phyloP scores from a whole-genome alignment of 2,113 vertebrate species.

The Agelaius phoeniceus region DNA sequence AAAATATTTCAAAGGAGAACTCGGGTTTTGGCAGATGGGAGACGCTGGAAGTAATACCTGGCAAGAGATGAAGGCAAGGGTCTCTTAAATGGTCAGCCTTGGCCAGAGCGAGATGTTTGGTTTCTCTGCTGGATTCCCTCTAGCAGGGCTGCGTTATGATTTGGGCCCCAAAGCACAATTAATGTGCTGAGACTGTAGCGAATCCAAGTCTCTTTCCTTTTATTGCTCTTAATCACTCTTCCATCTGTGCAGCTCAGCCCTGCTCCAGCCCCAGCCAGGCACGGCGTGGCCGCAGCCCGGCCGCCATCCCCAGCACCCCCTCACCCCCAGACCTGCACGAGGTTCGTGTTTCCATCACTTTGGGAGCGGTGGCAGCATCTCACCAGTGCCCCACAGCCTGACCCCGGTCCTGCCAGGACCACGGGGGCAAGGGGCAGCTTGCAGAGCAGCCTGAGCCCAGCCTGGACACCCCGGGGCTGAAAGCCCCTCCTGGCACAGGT shows the following conservation, averaged over 20 bases:
- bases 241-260: constrained; percentile 52
- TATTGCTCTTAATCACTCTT: constrained; percentile 71
- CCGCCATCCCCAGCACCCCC: not conserved
- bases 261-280: constrained; percentile 3
- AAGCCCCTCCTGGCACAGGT: not conserved
- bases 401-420: rapidly evolving
- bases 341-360: not conserved
- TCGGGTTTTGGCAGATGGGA: constrained; percentile 30
- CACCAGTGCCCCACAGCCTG: not conserved
- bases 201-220: constrained; percentile 68
- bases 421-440: not conserved
- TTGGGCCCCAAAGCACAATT: constrained; percentile 65
- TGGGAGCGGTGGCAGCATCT: not conserved
- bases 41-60: constrained; percentile 47
- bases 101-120: constrained; percentile 39
- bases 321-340: rapidly evolving
- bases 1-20: constrained; percentile 21
- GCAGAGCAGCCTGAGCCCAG: not conserved
- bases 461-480: not conserved
- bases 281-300: not conserved
- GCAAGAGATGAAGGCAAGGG: constrained; percentile 62
- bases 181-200: constrained; percentile 62
- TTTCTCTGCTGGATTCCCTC: constrained; percentile 63
- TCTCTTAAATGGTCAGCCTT: constrained; percentile 66
- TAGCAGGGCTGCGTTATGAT: constrained; percentile 53